phyloP scores from a whole-genome alignment of 2,888 invertebrate genomes.

The Gandaritis pyraliata region DNA sequence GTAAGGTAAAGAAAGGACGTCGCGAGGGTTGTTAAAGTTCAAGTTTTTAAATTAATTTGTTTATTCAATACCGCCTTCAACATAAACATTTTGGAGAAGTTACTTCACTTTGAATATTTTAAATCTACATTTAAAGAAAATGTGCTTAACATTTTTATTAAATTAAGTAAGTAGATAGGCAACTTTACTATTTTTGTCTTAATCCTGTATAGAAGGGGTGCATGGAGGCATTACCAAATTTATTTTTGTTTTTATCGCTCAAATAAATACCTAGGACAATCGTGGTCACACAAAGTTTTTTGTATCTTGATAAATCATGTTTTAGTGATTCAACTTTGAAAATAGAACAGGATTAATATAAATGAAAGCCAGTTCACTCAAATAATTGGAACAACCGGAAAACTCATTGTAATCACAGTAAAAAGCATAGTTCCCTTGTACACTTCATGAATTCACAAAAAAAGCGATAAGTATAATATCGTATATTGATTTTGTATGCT shows the following conservation, averaged over 20 bases:
- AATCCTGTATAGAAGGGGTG: too few relatives aligned
- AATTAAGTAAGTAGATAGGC: not conserved
- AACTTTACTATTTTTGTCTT: too few relatives aligned
- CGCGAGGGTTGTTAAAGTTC: slow-evolving; percentile 15
- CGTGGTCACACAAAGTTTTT: too few relatives aligned
- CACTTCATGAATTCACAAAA: not conserved
- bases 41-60: slow-evolving; percentile 26
- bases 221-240: too few relatives aligned
- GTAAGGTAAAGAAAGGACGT: slow-evolving; percentile 17
- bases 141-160: not conserved
- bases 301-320: too few relatives aligned
- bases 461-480: too few relatives aligned
- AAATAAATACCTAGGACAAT: too few relatives aligned
- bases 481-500: too few relatives aligned
- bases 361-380: slow-evolving; percentile 14
- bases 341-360: too few relatives aligned
- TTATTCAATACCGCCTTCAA: slow-evolving; percentile 14
- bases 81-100: slow-evolving; percentile 18
- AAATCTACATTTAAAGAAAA: not conserved
- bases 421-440: not conserved
- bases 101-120: not conserved
- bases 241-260: too few relatives aligned
- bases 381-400: slow-evolving; percentile 40
- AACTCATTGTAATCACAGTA: slow-evolving; percentile 17
- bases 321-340: too few relatives aligned